phyloP scores from a whole-genome alignment of 2,113 vertebrate genomes.

The Pachyramphus minor region DNA sequence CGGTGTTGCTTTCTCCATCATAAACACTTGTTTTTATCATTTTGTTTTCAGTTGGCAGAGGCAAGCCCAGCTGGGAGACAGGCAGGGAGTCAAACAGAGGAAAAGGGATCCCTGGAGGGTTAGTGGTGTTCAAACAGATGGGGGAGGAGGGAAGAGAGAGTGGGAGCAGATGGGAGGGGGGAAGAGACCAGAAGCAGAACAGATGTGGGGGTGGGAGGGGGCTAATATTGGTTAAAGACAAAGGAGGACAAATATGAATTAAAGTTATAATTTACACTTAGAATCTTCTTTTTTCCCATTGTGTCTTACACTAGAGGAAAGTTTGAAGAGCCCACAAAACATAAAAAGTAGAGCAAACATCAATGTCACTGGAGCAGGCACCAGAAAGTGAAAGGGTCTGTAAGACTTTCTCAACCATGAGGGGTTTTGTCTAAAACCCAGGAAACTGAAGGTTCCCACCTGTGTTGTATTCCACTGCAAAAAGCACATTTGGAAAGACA shows the following conservation, averaged over 20 bases:
- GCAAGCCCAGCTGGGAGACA: constrained; percentile 15
- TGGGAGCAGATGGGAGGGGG: constrained; percentile 52
- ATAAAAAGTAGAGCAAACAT: not conserved
- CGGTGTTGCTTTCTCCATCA: not conserved
- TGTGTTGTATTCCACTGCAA: not conserved
- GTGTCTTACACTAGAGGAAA: not conserved
- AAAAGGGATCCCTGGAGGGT: constrained; percentile 49
- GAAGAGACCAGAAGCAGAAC: constrained; percentile 34
- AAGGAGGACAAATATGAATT: constrained; percentile 45
- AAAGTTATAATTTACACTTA: constrained; percentile 33
- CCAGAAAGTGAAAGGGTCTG: not conserved
- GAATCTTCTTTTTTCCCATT: not conserved
- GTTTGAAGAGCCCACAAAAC: not conserved
- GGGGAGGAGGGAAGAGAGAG: constrained; percentile 41
- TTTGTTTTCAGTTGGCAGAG: not conserved
- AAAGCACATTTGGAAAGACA: not conserved
- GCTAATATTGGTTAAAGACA: constrained; percentile 54
- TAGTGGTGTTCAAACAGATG: constrained; percentile 51
- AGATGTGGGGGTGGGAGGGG: constrained; percentile 52
- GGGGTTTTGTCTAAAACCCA: not conserved
- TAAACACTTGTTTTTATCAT: not conserved
- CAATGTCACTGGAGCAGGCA: not conserved
- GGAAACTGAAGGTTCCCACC: not conserved
- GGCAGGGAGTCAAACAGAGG: constrained; percentile 36
- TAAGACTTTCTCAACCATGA: not conserved